A percentile compares a stretch with the other conserved stretches of the same genome.
Conservation (phyloP, 23 tunicate genomes). For the Trididemnum miniatum region DNA sequence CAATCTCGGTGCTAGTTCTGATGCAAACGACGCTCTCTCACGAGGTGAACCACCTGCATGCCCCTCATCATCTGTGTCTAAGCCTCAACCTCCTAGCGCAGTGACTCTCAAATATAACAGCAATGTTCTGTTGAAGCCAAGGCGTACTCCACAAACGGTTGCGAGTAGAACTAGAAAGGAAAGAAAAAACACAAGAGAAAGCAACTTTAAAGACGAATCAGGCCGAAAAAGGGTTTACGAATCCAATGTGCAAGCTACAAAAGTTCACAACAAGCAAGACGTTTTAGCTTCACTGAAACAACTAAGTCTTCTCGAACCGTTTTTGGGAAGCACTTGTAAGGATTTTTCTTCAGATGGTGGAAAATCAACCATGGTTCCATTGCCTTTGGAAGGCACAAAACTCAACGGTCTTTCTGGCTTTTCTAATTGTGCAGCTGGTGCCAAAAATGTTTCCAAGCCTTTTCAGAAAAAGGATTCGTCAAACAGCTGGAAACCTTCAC, state of each 20-base stretch:
- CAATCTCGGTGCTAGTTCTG: background rate
- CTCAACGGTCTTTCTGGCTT: background rate
- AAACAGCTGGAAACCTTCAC: background rate
- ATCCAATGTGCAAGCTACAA: constrained; percentile 4
- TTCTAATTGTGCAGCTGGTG: background rate
- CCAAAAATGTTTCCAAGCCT: background rate
- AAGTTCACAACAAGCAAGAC: constrained; percentile 3
- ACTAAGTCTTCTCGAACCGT: constrained; percentile 49
- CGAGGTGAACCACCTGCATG: background rate
- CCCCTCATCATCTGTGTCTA: constrained; percentile 25
- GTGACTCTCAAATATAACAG: constrained; percentile 37
- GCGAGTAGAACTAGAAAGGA: background rate
- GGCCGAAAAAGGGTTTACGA: constrained; percentile 12
- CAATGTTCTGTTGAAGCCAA: background rate
- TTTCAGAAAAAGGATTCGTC: background rate
- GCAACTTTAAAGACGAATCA: background rate
- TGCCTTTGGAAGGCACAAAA: background rate
- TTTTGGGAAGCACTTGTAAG: constrained; percentile 18
- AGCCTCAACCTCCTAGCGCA: constrained; percentile 49
- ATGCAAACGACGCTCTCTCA: background rate
- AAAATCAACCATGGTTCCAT: background rate
- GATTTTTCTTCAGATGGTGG: background rate
- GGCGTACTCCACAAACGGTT: background rate
- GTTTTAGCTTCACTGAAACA: constrained; percentile 49
- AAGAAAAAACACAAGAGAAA: background rate